Conservation (phyloP, 2,797 vertebrate species). For the Microctenopoma steveboyesi region DNA sequence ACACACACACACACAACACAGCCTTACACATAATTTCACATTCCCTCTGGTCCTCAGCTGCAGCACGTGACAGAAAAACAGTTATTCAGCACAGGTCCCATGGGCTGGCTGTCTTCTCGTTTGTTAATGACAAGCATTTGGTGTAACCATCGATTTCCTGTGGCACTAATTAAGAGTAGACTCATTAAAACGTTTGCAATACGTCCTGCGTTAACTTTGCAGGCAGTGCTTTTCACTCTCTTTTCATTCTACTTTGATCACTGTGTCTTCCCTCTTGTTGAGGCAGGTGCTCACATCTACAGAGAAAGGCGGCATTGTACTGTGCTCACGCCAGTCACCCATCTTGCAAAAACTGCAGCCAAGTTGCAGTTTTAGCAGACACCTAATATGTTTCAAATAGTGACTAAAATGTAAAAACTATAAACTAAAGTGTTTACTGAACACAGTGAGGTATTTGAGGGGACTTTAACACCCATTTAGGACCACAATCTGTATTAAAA, state of each 20-base stretch:
- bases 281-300: constrained; percentile 13
- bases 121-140: constrained; percentile 82
- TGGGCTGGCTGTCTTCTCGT: constrained; percentile 70
- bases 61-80: constrained; percentile 58
- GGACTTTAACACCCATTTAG: constrained; percentile 70
- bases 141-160: constrained; percentile 77
- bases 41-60: constrained; percentile 39
- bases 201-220: constrained; percentile 68
- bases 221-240: constrained; percentile 36
- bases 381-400: constrained; percentile 19
- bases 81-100: constrained; percentile 76
- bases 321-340: constrained; percentile 4
- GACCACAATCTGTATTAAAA: constrained; percentile 72
- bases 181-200: constrained; percentile 81
- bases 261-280: constrained; percentile 42
- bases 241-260: constrained; percentile 49
- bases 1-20: not conserved
- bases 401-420: not conserved
- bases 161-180: constrained; percentile 82
- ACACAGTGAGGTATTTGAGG: constrained; percentile 61
- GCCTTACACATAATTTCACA: constrained; percentile 18
- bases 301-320: constrained; percentile 32
- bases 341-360: constrained; percentile 6
- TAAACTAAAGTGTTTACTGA: not conserved
- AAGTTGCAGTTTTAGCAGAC: not conserved